Conservation (phyloP, 2,113 vertebrate species). For the Madoqua kirkii region DNA sequence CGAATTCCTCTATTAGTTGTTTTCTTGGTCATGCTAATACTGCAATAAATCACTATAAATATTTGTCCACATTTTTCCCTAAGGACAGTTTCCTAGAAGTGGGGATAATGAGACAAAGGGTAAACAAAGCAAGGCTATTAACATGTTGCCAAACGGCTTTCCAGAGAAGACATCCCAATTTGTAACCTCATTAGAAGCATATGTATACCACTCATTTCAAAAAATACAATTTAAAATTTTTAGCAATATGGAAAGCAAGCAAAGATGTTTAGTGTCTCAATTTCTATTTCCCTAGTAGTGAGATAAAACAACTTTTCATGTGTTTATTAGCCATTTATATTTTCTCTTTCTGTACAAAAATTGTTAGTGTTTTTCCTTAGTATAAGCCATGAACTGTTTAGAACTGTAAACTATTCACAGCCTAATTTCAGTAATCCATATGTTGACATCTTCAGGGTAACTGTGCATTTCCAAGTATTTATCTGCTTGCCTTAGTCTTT, state of each 20-base stretch:
- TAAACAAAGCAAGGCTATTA: constrained; percentile 25
- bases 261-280: background rate
- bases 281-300: background rate
- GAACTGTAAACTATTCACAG: background rate
- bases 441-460: background rate
- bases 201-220: background rate
- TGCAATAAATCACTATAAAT: background rate
- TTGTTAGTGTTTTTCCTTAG: background rate
- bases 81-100: constrained; percentile 53
- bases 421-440: background rate
- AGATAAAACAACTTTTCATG: background rate
- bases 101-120: constrained; percentile 34
- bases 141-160: constrained; percentile 33
- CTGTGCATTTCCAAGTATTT: background rate
- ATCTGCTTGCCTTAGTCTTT: background rate
- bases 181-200: background rate
- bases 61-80: constrained; percentile 30
- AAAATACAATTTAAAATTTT: background rate
- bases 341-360: background rate
- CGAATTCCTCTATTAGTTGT: background rate
- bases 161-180: background rate
- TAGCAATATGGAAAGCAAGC: constrained; percentile 1
- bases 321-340: background rate
- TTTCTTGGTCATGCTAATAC: background rate
- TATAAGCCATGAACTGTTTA: background rate